These are phyloP conservation scores for Leptatherina wallacei DNA, from an alignment of 2,797 vertebrate genomes.

Conservation along the genomic window DNA sequence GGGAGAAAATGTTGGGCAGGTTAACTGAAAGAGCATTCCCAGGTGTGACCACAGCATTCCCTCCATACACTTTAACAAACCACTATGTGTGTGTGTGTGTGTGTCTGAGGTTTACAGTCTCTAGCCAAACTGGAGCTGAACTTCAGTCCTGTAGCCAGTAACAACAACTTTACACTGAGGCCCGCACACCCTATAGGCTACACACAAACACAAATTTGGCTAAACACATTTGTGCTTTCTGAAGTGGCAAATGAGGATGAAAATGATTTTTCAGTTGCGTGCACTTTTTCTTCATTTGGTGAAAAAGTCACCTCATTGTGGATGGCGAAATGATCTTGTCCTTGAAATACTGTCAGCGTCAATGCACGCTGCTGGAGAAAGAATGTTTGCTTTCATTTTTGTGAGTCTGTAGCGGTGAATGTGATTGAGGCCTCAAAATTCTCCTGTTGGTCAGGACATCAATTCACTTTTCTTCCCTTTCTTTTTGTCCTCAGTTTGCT, in stretches of 20 bases:
- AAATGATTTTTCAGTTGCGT: slow-evolving; percentile 51
- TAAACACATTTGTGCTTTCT: slow-evolving; percentile 58
- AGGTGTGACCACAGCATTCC: slow-evolving; percentile 79
- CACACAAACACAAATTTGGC: slow-evolving; percentile 35
- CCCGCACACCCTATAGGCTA: slow-evolving; percentile 1
- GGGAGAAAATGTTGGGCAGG: slow-evolving; percentile 62
- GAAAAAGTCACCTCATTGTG: slow-evolving; percentile 39
- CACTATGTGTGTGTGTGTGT: slow-evolving; percentile 43
- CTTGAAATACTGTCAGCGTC: slow-evolving; percentile 26
- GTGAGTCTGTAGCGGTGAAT: slow-evolving; percentile 6
- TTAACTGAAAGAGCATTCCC: slow-evolving; percentile 72
- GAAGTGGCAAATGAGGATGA: slow-evolving; percentile 59
- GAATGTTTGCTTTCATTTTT: slow-evolving; percentile 12
- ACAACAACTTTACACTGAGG: slow-evolving; percentile 59
- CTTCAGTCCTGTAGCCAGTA: slow-evolving; percentile 53
- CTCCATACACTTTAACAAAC: slow-evolving; percentile 69
- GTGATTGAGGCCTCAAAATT: slow-evolving; percentile 36
- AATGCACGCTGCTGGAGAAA: slow-evolving; percentile 4
- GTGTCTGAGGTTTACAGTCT: slow-evolving; percentile 58
- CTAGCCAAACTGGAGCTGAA: slow-evolving; percentile 70
- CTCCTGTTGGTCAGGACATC: slow-evolving; percentile 36
- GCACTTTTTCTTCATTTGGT: slow-evolving; percentile 12
- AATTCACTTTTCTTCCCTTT: slow-evolving; percentile 38
- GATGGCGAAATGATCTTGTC: slow-evolving; percentile 23
- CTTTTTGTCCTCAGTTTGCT: slow-evolving; percentile 39